Evolutionary conservation across 2,888 invertebrate species (phyloP).

Genomic region (Microlaimidae sp.): DNA sequence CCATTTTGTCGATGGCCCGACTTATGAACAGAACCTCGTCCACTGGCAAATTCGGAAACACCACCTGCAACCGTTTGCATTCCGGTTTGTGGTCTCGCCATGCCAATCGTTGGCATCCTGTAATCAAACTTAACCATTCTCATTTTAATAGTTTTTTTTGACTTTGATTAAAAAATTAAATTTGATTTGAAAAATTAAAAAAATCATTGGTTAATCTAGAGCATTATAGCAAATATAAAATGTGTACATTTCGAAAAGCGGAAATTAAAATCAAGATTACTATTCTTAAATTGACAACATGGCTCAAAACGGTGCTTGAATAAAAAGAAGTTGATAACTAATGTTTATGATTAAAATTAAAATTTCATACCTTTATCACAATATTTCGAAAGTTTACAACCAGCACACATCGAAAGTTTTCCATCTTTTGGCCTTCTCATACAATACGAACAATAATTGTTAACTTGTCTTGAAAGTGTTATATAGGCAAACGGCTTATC

Average conservation of each 20-base stretch:
- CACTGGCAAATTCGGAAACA: conserved; percentile 31
- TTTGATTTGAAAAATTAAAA: too few species aligned
- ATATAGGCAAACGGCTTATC: conserved; percentile 29
- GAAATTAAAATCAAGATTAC: too few species aligned
- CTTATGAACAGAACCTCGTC: conserved; percentile 31
- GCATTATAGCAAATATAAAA: too few species aligned
- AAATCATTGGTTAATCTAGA: too few species aligned
- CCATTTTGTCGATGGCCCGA: conserved; percentile 25
- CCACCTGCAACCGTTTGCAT: conserved; percentile 24
- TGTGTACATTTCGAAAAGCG: too few species aligned
- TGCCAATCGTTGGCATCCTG: conserved; percentile 16
- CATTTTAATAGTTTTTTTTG: too few species aligned
- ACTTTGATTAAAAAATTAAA: too few species aligned
- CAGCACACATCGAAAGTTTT: conserved; percentile 24
- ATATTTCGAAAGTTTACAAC: conserved; percentile 21
- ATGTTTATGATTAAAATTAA: too few species aligned
- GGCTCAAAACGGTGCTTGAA: too few species aligned
- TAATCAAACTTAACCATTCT: conserved; percentile 1
- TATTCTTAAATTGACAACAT: too few species aligned
- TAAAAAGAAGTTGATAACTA: too few species aligned
- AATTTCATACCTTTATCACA: conserved; percentile 27
- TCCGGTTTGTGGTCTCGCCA: conserved; percentile 28
- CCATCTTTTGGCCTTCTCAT: conserved; percentile 20
- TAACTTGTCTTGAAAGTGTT: conserved; percentile 22
- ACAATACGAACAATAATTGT: conserved; percentile 27